phyloP scores from a whole-genome alignment of 2,888 invertebrate genomes.

The Lepidochitona cinerea region DNA sequence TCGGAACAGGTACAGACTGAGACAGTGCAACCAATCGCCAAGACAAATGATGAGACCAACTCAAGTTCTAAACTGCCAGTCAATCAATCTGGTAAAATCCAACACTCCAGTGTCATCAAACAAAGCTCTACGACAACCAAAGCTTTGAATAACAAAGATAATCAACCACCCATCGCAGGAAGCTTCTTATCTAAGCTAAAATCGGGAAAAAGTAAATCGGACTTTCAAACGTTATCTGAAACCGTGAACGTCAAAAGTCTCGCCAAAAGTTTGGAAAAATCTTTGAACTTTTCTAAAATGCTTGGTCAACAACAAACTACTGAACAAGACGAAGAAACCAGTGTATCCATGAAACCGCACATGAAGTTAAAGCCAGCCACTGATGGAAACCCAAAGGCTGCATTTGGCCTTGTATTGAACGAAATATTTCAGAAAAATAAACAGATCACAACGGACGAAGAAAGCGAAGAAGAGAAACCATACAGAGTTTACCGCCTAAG shows the following conservation, averaged over 20 bases:
- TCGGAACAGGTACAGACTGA: too few relatives aligned
- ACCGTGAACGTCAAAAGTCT: neutral
- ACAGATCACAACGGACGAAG: neutral
- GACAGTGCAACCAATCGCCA: too few relatives aligned
- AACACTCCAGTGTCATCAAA: too few relatives aligned
- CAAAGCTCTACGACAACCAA: too few relatives aligned
- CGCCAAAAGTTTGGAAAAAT: neutral
- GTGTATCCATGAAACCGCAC: neutral
- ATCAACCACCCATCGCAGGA: too few relatives aligned
- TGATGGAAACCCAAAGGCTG: neutral
- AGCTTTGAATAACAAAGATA: too few relatives aligned
- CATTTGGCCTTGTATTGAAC: neutral
- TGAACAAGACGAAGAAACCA: neutral
- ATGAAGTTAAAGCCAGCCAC: neutral
- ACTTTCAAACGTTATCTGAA: neutral
- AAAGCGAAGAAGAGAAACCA: too few relatives aligned
- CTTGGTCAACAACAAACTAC: neutral
- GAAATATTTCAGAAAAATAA: neutral
- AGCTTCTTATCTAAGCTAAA: too few relatives aligned
- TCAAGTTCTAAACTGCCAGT: too few relatives aligned
- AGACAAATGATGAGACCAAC: too few relatives aligned
- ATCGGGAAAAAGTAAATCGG: neutral
- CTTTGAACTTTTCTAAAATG: neutral
- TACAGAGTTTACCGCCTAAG: too few relatives aligned
- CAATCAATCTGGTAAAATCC: too few relatives aligned